A percentile compares a stretch with the other conserved stretches of the same genome.
Conservation (phyloP, 2,888 invertebrate species). For the Cryptocephalus primarius region DNA sequence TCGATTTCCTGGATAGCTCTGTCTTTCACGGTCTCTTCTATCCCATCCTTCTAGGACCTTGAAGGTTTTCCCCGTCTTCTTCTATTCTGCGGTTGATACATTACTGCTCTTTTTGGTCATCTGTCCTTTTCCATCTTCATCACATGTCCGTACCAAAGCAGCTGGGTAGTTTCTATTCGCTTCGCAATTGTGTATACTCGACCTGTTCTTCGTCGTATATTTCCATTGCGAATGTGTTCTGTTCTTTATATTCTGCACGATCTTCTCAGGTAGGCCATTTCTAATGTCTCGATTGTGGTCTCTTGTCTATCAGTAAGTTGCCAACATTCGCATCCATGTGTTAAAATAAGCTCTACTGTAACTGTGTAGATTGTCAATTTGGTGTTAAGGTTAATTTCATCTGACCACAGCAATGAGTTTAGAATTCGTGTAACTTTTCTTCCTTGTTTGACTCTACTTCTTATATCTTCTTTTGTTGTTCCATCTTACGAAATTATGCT, state of each 20-base stretch:
- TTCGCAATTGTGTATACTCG: too few relatives aligned
- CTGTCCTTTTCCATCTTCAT: too few relatives aligned
- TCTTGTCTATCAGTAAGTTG: constrained; percentile 1
- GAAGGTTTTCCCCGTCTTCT: too few relatives aligned
- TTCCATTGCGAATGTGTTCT: too few relatives aligned
- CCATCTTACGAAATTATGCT: constrained; percentile 1
- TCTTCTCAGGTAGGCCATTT: constrained; percentile 4
- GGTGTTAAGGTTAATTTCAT: constrained; percentile 1
- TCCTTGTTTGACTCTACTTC: background rate
- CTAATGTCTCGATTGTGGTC: background rate
- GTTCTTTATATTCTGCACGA: constrained; percentile 2
- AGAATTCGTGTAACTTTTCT: constrained; percentile 2
- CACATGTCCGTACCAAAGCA: too few relatives aligned
- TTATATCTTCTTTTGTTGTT: constrained; percentile 3
- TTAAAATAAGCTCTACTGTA: background rate
- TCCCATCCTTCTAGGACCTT: too few relatives aligned
- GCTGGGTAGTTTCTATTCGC: too few relatives aligned
- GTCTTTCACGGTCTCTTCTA: too few relatives aligned
- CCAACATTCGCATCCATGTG: background rate
- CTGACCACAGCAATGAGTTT: constrained; percentile 1
- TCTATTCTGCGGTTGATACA: too few relatives aligned
- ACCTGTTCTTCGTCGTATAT: too few relatives aligned
- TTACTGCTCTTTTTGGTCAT: too few relatives aligned
- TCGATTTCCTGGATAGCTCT: too few relatives aligned
- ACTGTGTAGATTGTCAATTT: constrained; percentile 1